Evolutionary conservation across 2,797 vertebrate species (phyloP).

Genomic region (Acipenser ruthenus): DNA sequence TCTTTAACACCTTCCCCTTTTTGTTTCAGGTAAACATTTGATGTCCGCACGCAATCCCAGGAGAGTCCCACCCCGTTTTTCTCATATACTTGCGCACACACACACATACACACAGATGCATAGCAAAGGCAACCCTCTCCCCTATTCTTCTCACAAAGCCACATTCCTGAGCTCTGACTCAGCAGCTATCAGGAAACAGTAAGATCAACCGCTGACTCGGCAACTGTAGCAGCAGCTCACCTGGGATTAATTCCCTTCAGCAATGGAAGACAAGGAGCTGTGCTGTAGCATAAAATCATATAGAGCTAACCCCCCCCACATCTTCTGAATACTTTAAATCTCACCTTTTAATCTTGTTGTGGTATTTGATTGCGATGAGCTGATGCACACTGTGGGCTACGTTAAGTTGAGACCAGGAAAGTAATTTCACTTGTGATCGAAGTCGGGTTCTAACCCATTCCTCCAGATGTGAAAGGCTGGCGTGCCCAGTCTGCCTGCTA

Average conservation of each 20-base stretch:
- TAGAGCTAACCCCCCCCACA: too few species aligned
- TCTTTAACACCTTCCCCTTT: constrained; percentile 59
- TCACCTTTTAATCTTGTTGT: too few species aligned
- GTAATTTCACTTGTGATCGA: too few species aligned
- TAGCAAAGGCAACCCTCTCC: constrained; percentile 9
- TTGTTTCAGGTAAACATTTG: constrained; percentile 74
- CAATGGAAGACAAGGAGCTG: too few species aligned
- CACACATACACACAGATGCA: background rate
- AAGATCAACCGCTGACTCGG: background rate
- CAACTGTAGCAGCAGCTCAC: background rate
- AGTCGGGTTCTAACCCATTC: too few species aligned
- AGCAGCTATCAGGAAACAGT: constrained; percentile 1
- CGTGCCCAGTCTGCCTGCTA: too few species aligned
- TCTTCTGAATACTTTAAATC: too few species aligned
- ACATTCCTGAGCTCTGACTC: constrained; percentile 10
- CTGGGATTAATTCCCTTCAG: background rate
- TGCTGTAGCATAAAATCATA: too few species aligned
- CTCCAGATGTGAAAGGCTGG: too few species aligned
- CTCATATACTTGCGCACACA: constrained; percentile 12
- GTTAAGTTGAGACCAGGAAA: too few species aligned
- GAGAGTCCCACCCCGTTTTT: constrained; percentile 45
- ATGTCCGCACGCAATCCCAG: constrained; percentile 66
- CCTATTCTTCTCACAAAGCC: constrained; percentile 13
- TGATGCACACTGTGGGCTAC: too few species aligned
- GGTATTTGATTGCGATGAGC: too few species aligned